Evolutionary conservation across 2,888 invertebrate genomes (phyloP).

Genomic region (Trissoscelio sp.): DNA sequence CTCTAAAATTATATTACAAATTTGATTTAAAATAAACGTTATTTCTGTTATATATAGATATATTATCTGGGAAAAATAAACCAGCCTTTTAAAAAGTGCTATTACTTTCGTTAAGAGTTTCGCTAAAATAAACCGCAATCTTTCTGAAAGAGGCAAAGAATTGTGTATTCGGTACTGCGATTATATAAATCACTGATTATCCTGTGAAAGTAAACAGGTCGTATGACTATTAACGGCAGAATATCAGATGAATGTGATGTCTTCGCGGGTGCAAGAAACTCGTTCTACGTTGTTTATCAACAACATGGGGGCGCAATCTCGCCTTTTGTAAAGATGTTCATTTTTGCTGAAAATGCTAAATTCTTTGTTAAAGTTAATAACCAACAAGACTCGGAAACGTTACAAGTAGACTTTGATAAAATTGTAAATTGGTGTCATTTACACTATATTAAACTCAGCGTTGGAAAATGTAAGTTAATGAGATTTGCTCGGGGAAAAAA

Average conservation of each 20-base stretch:
- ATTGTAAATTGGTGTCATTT: conserved; percentile 57
- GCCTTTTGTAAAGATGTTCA: conserved; percentile 41
- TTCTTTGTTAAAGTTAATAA: conserved; percentile 60
- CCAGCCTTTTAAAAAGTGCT: no score
- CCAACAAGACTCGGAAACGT: conserved; percentile 20
- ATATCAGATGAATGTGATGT: conserved; percentile 45
- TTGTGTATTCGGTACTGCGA: not conserved
- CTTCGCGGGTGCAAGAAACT: conserved; percentile 39
- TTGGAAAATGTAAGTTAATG: conserved; percentile 41
- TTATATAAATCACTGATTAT: conserved; percentile 38
- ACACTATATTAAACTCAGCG: conserved; percentile 50
- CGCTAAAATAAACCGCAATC: no score
- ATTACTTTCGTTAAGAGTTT: no score
- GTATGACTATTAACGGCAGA: conserved; percentile 47
- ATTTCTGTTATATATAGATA: no score
- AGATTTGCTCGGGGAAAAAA: conserved; percentile 28
- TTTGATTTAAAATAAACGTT: no score
- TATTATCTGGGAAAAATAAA: no score
- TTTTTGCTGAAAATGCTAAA: conserved; percentile 50
- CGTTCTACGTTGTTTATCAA: conserved; percentile 62
- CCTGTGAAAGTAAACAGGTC: conserved; percentile 41
- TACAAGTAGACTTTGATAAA: conserved; percentile 47
- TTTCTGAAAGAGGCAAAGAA: not conserved
- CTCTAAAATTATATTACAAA: no score
- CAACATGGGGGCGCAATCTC: conserved; percentile 39